Conservation (phyloP, 2,888 invertebrate genomes). For the Polyploca ridens region DNA sequence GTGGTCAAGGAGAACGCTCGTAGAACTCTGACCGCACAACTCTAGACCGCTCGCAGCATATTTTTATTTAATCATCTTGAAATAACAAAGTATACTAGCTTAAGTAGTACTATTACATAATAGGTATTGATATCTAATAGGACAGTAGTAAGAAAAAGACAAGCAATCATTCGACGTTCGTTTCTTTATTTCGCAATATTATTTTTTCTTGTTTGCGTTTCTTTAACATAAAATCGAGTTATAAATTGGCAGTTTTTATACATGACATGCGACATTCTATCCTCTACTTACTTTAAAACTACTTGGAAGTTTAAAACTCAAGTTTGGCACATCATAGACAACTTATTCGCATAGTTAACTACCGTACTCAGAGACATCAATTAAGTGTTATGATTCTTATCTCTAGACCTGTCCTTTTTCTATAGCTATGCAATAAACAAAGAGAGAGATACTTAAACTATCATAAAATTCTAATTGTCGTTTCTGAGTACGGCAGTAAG, state of each 20-base stretch:
- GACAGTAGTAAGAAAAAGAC: background rate
- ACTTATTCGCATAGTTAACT: background rate
- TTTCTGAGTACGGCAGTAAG: no score
- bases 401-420: no score
- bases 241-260: constrained; percentile 61
- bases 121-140: constrained; percentile 4
- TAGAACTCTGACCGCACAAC: no score
- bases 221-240: constrained; percentile 21
- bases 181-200: no score
- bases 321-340: constrained; percentile 26
- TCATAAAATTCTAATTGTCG: no score
- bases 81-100: background rate
- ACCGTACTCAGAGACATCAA: no score
- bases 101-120: background rate
- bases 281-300: constrained; percentile 39
- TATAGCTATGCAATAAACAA: no score
- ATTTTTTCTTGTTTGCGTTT: background rate
- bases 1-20: no score
- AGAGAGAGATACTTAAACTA: no score
- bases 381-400: no score
- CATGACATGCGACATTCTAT: constrained; percentile 43
- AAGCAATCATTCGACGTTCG: background rate
- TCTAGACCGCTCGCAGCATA: background rate
- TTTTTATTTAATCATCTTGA: background rate
- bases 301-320: background rate